Evolutionary conservation across 2,888 invertebrate species (phyloP).

Genomic region (Drosophila imparisetae): DNA sequence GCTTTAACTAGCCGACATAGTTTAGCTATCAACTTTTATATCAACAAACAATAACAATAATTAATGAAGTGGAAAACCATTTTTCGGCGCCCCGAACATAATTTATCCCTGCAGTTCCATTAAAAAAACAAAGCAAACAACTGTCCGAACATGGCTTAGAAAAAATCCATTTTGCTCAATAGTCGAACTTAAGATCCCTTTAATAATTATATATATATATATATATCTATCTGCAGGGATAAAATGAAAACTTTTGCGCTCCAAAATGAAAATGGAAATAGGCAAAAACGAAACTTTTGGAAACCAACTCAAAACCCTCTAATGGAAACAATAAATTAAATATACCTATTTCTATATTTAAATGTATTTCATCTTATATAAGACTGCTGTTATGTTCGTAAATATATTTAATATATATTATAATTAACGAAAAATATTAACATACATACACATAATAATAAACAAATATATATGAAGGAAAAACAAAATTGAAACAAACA

Average conservation of each 20-base stretch:
- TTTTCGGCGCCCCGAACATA: constrained; percentile 38
- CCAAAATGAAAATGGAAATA: constrained; percentile 30
- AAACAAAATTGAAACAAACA: constrained; percentile 21
- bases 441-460: constrained; percentile 44
- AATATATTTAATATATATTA: constrained; percentile 83
- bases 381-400: constrained; percentile 85
- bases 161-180: constrained; percentile 1
- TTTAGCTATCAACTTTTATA: constrained; percentile 71
- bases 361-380: constrained; percentile 84
- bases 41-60: constrained; percentile 31
- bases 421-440: constrained; percentile 74
- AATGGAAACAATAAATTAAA: constrained; percentile 76
- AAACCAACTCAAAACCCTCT: constrained; percentile 69
- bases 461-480: constrained; percentile 18
- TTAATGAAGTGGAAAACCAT: background rate
- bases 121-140: background rate
- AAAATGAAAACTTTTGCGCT: constrained; percentile 33
- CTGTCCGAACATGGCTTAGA: background rate
- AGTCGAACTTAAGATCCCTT: background rate
- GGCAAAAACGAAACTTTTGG: constrained; percentile 42
- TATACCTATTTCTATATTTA: constrained; percentile 69
- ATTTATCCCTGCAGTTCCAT: constrained; percentile 28
- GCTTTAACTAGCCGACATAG: constrained; percentile 50
- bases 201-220: background rate
- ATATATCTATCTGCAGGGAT: constrained; percentile 19